These are phyloP conservation scores for Protula sp. DNA, from an alignment of 2,888 invertebrate genomes.

Conservation along the genomic window DNA sequence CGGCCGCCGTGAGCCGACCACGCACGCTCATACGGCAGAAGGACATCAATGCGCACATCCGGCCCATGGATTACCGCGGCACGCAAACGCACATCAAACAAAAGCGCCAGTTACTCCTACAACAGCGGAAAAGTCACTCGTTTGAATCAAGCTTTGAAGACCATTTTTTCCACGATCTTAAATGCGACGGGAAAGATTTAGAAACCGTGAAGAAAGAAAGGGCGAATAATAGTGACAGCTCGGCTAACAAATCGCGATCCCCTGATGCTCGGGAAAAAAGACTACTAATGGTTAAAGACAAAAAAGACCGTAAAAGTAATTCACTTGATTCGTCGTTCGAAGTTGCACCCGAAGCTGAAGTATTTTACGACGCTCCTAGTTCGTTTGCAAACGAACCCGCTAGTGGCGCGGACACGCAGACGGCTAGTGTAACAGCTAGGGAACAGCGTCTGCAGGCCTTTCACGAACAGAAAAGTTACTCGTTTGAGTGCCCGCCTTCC, in stretches of 20 bases:
- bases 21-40: not conserved
- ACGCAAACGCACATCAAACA: not conserved
- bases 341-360: not conserved
- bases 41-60: not conserved
- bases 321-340: not conserved
- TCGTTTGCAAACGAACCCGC: not conserved
- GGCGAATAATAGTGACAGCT: no score
- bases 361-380: not conserved
- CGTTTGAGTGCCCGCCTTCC: not conserved
- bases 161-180: not conserved
- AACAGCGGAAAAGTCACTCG: conserved; percentile 15
- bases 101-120: conserved; percentile 1
- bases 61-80: not conserved
- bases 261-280: not conserved
- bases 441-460: not conserved
- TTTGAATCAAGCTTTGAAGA: conserved; percentile 21
- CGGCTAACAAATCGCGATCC: no score
- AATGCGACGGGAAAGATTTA: not conserved
- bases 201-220: not conserved
- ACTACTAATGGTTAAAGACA: not conserved
- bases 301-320: not conserved
- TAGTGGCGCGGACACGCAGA: not conserved
- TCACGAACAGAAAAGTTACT: not conserved
- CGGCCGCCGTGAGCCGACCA: no score
- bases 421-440: not conserved